phyloP scores from a whole-genome alignment of 1,140 invertebrate species.

The Caerostris extrusa region DNA sequence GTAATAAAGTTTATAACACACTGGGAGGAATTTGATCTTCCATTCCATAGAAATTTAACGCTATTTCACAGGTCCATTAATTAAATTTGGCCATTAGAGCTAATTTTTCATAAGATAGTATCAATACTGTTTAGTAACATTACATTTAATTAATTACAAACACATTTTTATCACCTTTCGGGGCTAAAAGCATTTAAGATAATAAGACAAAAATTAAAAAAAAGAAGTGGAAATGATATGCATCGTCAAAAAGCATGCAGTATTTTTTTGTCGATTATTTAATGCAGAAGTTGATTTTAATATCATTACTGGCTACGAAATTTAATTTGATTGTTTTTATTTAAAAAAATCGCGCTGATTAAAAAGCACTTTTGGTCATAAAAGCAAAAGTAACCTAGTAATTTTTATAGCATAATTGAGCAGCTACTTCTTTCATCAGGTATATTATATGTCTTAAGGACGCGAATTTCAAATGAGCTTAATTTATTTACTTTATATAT shows the following conservation, averaged over 20 bases:
- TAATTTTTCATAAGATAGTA: not conserved
- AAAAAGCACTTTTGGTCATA: no score
- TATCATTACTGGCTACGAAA: not conserved
- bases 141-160: not conserved
- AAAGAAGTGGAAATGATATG: not conserved
- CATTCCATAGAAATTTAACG: not conserved
- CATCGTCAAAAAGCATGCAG: not conserved
- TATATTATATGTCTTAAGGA: no score
- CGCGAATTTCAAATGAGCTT: no score
- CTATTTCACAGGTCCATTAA: not conserved
- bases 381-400: no score
- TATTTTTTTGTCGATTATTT: not conserved
- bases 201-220: not conserved
- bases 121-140: not conserved
- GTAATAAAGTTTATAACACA: not conserved
- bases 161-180: not conserved
- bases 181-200: not conserved
- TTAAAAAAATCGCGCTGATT: no score
- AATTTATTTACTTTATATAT: no score
- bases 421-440: no score
- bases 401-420: no score
- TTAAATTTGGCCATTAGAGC: not conserved
- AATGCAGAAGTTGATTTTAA: not conserved
- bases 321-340: no score
- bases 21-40: not conserved